Evolutionary conservation across 2,797 vertebrate species (phyloP).

Genomic region (Perdix hodgsoniae): DNA sequence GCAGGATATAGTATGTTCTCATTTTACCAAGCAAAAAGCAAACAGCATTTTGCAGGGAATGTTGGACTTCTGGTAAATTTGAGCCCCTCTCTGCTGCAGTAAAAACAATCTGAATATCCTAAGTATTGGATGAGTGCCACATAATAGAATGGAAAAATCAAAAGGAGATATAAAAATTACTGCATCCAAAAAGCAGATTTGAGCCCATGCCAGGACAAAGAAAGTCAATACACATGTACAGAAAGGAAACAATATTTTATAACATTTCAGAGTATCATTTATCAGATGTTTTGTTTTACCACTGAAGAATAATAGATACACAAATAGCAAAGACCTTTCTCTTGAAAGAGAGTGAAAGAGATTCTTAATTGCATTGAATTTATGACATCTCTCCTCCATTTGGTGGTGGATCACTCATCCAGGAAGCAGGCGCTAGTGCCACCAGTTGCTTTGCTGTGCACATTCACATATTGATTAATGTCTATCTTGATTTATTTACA

Average conservation of each 20-base stretch:
- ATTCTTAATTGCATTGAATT: constrained; percentile 9
- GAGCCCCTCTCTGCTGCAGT: background rate
- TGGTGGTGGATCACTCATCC: background rate
- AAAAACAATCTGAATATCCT: constrained; percentile 5
- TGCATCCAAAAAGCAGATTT: background rate
- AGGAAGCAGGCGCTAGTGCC: background rate
- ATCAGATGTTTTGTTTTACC: background rate
- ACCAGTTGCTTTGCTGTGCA: constrained; percentile 32
- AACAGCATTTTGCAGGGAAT: background rate
- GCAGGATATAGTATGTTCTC: constrained; percentile 55
- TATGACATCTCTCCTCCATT: background rate
- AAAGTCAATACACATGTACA: background rate
- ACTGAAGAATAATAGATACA: background rate
- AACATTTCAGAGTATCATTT: background rate
- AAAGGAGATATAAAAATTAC: background rate
- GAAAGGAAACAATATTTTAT: background rate
- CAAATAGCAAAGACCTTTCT: background rate
- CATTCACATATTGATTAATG: constrained; percentile 44
- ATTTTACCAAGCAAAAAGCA: constrained; percentile 31
- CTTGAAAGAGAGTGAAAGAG: background rate
- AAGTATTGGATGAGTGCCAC: background rate
- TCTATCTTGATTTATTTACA: constrained; percentile 51
- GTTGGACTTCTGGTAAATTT: background rate
- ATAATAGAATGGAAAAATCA: background rate
- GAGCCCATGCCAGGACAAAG: background rate